These are phyloP conservation scores for Drosophila teissieri DNA, from an alignment of 1,140 invertebrate species.

Conservation along the genomic window DNA sequence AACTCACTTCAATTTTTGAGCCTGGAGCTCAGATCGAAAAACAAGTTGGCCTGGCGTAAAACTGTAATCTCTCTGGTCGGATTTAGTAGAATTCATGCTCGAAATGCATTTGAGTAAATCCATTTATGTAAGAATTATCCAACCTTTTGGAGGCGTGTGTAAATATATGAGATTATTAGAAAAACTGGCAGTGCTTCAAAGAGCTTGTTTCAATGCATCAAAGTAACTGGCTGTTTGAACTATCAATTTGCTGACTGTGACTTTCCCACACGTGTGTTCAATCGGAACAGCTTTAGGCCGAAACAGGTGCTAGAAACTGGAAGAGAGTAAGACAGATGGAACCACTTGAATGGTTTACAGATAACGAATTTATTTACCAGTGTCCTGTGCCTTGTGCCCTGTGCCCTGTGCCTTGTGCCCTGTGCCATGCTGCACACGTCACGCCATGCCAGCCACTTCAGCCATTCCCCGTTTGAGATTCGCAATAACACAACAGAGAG, in stretches of 20 bases:
- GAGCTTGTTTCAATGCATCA: too few species aligned
- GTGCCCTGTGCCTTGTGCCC: slow-evolving; percentile 5
- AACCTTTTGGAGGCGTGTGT: too few species aligned
- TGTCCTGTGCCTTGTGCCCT: not conserved
- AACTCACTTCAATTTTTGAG: too few species aligned
- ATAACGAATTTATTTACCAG: slow-evolving; percentile 28
- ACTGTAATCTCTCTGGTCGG: too few species aligned
- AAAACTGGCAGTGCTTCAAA: too few species aligned
- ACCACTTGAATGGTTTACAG: slow-evolving; percentile 7
- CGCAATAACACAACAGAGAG: slow-evolving; percentile 21
- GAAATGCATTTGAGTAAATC: too few species aligned
- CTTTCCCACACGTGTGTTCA: slow-evolving; percentile 68
- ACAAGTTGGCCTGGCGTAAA: too few species aligned
- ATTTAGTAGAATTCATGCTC: too few species aligned
- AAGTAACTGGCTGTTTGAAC: not conserved
- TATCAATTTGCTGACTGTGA: slow-evolving; percentile 53
- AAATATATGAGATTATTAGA: too few species aligned
- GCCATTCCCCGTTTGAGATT: not conserved
- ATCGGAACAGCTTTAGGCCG: slow-evolving; percentile 26
- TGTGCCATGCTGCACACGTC: not conserved
- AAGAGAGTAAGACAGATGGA: not conserved
- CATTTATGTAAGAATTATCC: too few species aligned
- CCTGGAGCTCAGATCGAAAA: too few species aligned
- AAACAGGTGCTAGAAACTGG: slow-evolving; percentile 24
- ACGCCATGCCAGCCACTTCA: slow-evolving; percentile 32